Evolutionary conservation across 2,888 invertebrate genomes (phyloP).

Genomic region (Epistrophe eligans): DNA sequence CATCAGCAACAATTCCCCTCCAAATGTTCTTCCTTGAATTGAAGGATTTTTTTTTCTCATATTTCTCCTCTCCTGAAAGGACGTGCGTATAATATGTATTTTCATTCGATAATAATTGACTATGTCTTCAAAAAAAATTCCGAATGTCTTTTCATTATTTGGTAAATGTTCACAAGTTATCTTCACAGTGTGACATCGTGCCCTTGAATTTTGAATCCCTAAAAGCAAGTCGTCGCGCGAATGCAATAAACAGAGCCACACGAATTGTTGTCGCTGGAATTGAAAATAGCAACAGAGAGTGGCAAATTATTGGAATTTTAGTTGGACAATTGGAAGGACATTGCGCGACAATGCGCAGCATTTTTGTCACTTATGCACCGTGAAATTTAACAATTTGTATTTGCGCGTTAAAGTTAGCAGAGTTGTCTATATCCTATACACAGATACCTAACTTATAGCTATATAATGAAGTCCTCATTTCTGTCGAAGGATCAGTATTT

Average conservation of each 20-base stretch:
- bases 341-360: slow-evolving; percentile 66
- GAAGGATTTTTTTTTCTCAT: slow-evolving; percentile 10
- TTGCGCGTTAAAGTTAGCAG: neutral
- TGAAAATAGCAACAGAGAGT: slow-evolving; percentile 43
- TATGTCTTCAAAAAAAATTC: slow-evolving; percentile 74
- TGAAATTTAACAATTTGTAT: slow-evolving; percentile 60
- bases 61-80: slow-evolving; percentile 2
- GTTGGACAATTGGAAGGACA: slow-evolving; percentile 65
- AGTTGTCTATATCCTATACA: neutral
- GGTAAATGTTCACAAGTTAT: slow-evolving; percentile 81
- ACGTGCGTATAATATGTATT: slow-evolving; percentile 45
- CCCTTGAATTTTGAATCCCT: slow-evolving; percentile 52
- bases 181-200: slow-evolving; percentile 80
- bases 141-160: slow-evolving; percentile 79
- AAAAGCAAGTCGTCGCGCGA: slow-evolving; percentile 67
- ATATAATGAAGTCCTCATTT: slow-evolving; percentile 40
- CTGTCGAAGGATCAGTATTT: slow-evolving; percentile 62
- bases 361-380: slow-evolving; percentile 69
- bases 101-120: slow-evolving; percentile 70
- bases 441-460: neutral
- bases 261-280: slow-evolving; percentile 52
- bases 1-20: slow-evolving; percentile 55
- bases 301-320: slow-evolving; percentile 71
- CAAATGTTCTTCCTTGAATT: slow-evolving; percentile 25
- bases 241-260: slow-evolving; percentile 71